A percentile compares a stretch with the other conserved stretches of the same genome.
Evolutionary conservation across 2,113 vertebrate species (phyloP).

Genomic region (Oriolus oriolus): DNA sequence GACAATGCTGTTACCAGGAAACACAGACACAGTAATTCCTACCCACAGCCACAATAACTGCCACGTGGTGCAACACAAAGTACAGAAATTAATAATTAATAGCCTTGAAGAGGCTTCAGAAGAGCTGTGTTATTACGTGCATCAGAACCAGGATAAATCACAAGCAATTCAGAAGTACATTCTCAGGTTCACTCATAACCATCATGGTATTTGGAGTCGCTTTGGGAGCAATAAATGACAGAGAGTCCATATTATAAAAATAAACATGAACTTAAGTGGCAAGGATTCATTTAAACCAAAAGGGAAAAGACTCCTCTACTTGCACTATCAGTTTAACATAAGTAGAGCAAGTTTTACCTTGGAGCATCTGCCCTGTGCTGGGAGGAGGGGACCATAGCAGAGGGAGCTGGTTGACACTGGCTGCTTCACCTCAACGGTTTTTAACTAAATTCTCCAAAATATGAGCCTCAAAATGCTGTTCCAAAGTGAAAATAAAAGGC

Average conservation of each 20-base stretch:
- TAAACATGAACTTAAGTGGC: conserved; percentile 78
- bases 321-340: conserved; percentile 39
- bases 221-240: conserved; percentile 66
- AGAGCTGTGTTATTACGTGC: conserved; percentile 18
- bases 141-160: conserved; percentile 62
- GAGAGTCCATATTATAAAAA: conserved; percentile 72
- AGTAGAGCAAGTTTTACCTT: neutral
- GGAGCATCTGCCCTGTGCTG: neutral
- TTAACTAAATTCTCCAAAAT: neutral
- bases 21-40: neutral
- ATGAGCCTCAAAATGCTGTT: neutral
- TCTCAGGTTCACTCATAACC: conserved; percentile 53
- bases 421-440: neutral
- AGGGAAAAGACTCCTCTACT: conserved; percentile 59
- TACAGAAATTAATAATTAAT: conserved; percentile 69
- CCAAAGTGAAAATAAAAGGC: neutral
- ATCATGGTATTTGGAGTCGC: conserved; percentile 46
- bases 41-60: conserved; percentile 6
- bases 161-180: conserved; percentile 52
- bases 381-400: neutral
- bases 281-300: conserved; percentile 69
- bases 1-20: neutral
- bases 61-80: conserved; percentile 12
- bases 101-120: neutral
- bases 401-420: neutral